Percentiles rank a stretch among this genome's conserved stretches.
Conservation (phyloP, 1,140 invertebrate species). For the Neodiprion virginianus region DNA sequence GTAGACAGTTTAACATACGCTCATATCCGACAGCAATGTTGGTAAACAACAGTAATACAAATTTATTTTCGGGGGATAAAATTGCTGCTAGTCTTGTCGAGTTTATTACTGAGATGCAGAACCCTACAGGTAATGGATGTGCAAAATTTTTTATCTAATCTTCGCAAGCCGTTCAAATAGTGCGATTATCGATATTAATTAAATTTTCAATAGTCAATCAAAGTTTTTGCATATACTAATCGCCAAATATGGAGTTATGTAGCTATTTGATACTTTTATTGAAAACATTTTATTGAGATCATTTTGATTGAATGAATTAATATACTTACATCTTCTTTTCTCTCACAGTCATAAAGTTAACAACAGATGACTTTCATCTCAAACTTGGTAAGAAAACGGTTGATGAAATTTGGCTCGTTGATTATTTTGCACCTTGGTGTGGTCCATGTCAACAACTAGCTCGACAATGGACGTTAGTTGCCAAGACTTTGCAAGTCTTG, state of each 20-base stretch:
- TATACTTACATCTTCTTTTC: constrained; percentile 31
- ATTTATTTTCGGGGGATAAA: constrained; percentile 70
- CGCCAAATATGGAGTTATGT: background rate
- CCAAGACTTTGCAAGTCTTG: constrained; percentile 55
- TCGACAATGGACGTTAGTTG: constrained; percentile 69
- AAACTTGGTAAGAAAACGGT: constrained; percentile 60
- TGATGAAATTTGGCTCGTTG: constrained; percentile 69
- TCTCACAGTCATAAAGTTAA: constrained; percentile 67
- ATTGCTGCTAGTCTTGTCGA: constrained; percentile 68
- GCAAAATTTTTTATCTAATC: background rate
- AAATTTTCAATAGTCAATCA: background rate
- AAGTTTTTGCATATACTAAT: constrained; percentile 14
- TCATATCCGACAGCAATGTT: constrained; percentile 80
- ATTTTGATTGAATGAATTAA: constrained; percentile 9
- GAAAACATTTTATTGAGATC: too few species aligned
- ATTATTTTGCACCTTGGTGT: constrained; percentile 77
- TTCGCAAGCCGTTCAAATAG: too few species aligned
- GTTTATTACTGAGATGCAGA: constrained; percentile 70
- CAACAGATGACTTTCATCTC: constrained; percentile 63
- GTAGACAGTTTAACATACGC: constrained; percentile 69
- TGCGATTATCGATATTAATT: constrained; percentile 29
- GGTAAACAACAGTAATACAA: constrained; percentile 69
- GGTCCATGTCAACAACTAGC: constrained; percentile 71
- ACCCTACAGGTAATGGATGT: constrained; percentile 56
- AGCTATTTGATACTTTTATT: constrained; percentile 22